phyloP scores from a whole-genome alignment of 2,113 vertebrate species.

The Murina feae region DNA sequence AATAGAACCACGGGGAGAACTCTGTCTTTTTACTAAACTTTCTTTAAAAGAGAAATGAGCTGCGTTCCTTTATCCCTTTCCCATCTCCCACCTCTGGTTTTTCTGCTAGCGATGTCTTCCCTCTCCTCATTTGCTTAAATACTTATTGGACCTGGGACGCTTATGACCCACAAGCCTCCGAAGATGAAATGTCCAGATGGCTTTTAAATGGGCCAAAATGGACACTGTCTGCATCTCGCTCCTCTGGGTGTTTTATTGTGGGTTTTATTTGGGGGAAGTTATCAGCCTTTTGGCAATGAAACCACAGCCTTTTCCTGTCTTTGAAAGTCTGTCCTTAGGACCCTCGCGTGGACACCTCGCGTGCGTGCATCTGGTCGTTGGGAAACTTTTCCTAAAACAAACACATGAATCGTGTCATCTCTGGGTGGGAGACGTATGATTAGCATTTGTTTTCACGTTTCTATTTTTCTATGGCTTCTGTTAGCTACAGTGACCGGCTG shows the following conservation, averaged over 20 bases:
- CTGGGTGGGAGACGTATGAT: neutral
- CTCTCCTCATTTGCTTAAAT: neutral
- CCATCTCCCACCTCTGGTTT: neutral
- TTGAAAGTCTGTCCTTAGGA: neutral
- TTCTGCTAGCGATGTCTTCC: neutral
- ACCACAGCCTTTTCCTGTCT: neutral
- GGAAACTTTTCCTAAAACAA: neutral
- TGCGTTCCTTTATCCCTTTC: neutral
- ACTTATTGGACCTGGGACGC: neutral
- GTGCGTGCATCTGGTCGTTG: too few species aligned
- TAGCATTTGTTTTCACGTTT: neutral
- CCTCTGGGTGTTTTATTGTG: slow-evolving; percentile 4
- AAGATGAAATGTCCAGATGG: slow-evolving; percentile 60
- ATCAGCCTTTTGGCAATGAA: slow-evolving; percentile 16
- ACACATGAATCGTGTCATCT: neutral
- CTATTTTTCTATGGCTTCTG: neutral
- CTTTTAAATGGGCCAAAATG: slow-evolving; percentile 31
- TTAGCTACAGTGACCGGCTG: accelerated
- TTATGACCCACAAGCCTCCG: slow-evolving; percentile 5
- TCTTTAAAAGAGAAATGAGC: neutral
- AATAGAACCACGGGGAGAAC: slow-evolving; percentile 33
- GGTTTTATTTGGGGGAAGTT: slow-evolving; percentile 25
- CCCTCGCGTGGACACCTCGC: neutral
- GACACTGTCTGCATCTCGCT: neutral
- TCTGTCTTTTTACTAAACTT: neutral